Conservation (phyloP, 2,888 invertebrate genomes). For the Invenusta paracnida region DNA sequence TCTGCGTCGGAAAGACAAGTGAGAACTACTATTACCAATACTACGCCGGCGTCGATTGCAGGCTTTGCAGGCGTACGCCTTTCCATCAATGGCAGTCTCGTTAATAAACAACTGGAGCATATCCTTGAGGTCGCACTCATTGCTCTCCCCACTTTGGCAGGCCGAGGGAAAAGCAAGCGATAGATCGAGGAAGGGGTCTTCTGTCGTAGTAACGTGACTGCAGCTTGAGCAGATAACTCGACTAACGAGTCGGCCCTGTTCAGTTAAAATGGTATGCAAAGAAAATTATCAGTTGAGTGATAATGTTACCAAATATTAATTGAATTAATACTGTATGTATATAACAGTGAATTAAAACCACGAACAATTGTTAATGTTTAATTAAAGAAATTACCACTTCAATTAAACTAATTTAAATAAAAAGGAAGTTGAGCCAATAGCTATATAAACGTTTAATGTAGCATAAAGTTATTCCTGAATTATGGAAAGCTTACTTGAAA, state of each 20-base stretch:
- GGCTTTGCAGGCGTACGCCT: constrained; percentile 56
- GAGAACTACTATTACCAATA: neutral
- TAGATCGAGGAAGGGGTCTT: constrained; percentile 57
- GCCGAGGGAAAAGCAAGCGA: constrained; percentile 57
- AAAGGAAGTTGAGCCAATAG: too few species aligned
- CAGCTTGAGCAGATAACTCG: constrained; percentile 50
- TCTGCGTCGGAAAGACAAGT: neutral
- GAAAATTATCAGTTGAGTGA: too few species aligned
- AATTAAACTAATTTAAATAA: too few species aligned
- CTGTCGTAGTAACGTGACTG: constrained; percentile 51
- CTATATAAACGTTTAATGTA: too few species aligned
- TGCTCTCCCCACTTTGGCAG: constrained; percentile 50
- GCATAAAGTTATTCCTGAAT: too few species aligned
- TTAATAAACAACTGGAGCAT: constrained; percentile 33
- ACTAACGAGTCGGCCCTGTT: constrained; percentile 23
- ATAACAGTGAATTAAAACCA: too few species aligned
- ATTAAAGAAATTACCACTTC: too few species aligned
- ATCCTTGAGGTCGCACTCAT: constrained; percentile 34
- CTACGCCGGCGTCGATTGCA: constrained; percentile 47
- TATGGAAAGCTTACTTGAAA: constrained; percentile 53
- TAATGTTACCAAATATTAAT: too few species aligned
- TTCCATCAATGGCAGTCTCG: constrained; percentile 47
- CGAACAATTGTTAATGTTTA: too few species aligned
- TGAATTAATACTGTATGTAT: too few species aligned
- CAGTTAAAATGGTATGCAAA: neutral